Base-by-base conservation (phyloP, 2,888 invertebrate species). In the Hydrotaea diabolus region DNA sequence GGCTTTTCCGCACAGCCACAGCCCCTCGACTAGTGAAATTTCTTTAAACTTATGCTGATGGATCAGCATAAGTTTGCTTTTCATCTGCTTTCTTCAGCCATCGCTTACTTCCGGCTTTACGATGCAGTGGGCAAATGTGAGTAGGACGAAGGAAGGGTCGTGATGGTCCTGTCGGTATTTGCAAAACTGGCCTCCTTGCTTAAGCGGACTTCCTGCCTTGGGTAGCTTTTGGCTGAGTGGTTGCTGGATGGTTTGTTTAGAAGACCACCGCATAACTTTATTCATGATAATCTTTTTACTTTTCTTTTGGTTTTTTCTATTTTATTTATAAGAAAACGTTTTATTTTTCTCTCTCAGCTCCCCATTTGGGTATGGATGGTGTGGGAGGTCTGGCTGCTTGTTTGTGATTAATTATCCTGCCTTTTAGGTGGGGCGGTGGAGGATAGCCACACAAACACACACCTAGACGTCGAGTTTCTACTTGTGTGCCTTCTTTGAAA, bases 321-420 rank as follows among this genome's bases (percentile, higher is more conserved):
- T 8, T 31, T 62, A 8, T 31, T 31, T 62, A 11, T 31, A 31
- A 31, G 23, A 23, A 62, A 31, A 62, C 26, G 4, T 31, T n/a
- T 59, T 62, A 23, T 2, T 21, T 49, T 43, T 11, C 49, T 49
- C n/a, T 39, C 7, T 1, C 39, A 8, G 31, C 11, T 43, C 11
- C 9, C 15, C 49, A 31, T 31, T 31, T n/a, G n/a, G n/a, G n/a
- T n/a, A n/a, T n/a, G n/a, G n/a, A n/a, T n/a, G n/a, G 43, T 43
- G 4, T 13, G 43, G 9, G 5, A n/a, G 2, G 13, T 49, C n/a
- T 31, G 55, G 55, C 21, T 57, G 59, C 8, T 23, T 23, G 59
- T 9, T 15, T 59, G 59, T 69, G 69, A 69, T 69, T 69, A 69
- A 69, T 69, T 69, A 69, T 69, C 69, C 23, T 69, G 39, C 69